Evolutionary conservation across 2,888 invertebrate genomes (phyloP).

Genomic region (Globia sparganii): DNA sequence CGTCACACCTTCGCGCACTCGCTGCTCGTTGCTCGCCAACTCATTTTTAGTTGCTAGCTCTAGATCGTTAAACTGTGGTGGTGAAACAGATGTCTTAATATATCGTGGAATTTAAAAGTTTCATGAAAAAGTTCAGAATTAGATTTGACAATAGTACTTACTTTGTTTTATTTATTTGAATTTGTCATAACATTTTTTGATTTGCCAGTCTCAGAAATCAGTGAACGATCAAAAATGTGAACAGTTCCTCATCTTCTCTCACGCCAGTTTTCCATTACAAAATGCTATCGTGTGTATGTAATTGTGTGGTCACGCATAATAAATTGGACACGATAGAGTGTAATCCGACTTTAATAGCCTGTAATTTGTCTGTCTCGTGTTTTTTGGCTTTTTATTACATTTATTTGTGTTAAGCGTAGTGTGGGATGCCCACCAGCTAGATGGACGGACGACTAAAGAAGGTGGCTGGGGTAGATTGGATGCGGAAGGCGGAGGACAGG

Average conservation of each 20-base stretch:
- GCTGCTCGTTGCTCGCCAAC: too few relatives aligned
- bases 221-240: not conserved
- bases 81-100: not conserved
- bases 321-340: slow-evolving; percentile 26
- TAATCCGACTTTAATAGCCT: slow-evolving; percentile 26
- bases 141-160: not conserved
- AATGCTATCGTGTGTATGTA: slow-evolving; percentile 33
- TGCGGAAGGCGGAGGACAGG: too few relatives aligned
- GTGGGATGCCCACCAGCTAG: too few relatives aligned
- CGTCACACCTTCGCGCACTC: too few relatives aligned
- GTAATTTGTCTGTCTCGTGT: slow-evolving; percentile 20
- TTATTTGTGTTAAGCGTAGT: too few relatives aligned
- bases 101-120: not conserved
- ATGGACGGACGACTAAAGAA: too few relatives aligned
- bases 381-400: not conserved
- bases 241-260: slow-evolving; percentile 3
- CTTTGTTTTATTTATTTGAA: not conserved
- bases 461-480: too few relatives aligned
- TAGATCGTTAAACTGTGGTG: too few relatives aligned
- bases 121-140: not conserved
- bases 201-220: too few relatives aligned
- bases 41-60: too few relatives aligned
- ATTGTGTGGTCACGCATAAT: slow-evolving; percentile 29
- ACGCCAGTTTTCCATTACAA: slow-evolving; percentile 65
- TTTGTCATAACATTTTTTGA: not conserved